Percentiles rank a stretch among this genome's conserved stretches.
These are phyloP conservation scores for Oscheius sp. DNA, from an alignment of 1,140 invertebrate species.

Conservation along the genomic window DNA sequence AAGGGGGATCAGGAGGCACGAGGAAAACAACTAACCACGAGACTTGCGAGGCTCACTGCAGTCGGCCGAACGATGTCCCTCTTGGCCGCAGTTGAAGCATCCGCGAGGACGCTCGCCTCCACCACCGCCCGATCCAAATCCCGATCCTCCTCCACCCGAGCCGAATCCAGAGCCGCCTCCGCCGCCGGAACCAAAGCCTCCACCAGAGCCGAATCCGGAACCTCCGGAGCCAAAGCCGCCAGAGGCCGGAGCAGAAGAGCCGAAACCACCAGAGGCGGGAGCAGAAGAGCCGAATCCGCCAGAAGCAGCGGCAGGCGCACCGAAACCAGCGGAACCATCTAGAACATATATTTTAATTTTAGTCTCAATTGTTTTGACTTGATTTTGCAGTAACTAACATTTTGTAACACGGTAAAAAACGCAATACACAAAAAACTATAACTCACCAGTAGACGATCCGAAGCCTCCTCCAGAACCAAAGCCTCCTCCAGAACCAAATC, in stretches of 20 bases:
- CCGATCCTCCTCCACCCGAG: not conserved
- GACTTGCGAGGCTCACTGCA: not conserved
- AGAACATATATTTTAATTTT: too few species aligned
- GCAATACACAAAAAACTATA: too few species aligned
- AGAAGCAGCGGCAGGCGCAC: too few species aligned
- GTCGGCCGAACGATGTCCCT: conserved; percentile 1
- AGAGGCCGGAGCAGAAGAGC: too few species aligned
- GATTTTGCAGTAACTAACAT: too few species aligned
- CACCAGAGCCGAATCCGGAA: not conserved
- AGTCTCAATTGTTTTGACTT: too few species aligned
- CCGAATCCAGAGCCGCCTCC: conserved; percentile 4
- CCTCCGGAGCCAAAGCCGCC: not conserved
- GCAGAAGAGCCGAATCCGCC: too few species aligned
- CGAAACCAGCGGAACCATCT: not conserved
- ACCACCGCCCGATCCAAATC: not conserved
- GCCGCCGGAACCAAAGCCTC: not conserved
- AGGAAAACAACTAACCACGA: not conserved
- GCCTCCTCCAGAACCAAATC: not conserved
- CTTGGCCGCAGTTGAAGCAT: too few species aligned
- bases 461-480: not conserved
- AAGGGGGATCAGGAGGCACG: not conserved
- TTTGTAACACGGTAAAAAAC: too few species aligned
- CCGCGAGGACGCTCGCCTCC: not conserved
- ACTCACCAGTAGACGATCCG: not conserved
- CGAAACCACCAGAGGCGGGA: not conserved